Evolutionary conservation across 2,888 invertebrate genomes (phyloP), one percentile per base, ranked within the genome.

Genomic region (Calameuta pallipes): DNA sequence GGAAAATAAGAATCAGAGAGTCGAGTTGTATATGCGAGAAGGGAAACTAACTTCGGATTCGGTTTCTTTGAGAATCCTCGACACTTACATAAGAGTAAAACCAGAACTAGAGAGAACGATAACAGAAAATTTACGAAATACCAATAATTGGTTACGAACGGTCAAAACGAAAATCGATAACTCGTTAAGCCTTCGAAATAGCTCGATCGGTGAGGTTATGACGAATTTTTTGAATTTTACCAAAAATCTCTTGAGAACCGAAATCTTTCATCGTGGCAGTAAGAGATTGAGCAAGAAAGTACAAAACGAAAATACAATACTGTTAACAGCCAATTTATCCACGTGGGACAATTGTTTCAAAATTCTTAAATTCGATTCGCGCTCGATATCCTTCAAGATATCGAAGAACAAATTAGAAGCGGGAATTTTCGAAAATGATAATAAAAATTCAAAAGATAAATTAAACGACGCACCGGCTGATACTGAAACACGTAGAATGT

Each of bases 231-330:
- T n/a, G 31, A 31, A 31, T 35, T 77, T 56, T 23, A 82, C 80
- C 13, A 80, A 79, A 73, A 76, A 83, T 33, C 80, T 82, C 33
- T 78, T 86, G 33, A 80, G 80, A n/a, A 79, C 78, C 68, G 87
- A 87, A 74, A 80, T 87, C 33, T 86, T 87, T 70, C 86, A 86
- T 77, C 84, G 85, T 12, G 74, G 84, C 9, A 82, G 85, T 41
- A 83, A 84, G 30, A 82, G 86, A 15, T 73, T 82, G 9, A 82
- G 83, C 12, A 84, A 79, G 69, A 80, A 78, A 9, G 82, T 74
- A 56, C 81, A 80, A 11, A 41, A 35, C 9, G 78, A 78, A 6
- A 77, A 68, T 68, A 23, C 34, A 15, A 56, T 74, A 71, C 13
- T 71, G 33, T 37, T 69, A 4, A 77, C 34, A 31, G 56, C 56